These are phyloP conservation scores for Cydia splendana DNA, from an alignment of 1,140 invertebrate genomes.

Conservation along the genomic window DNA sequence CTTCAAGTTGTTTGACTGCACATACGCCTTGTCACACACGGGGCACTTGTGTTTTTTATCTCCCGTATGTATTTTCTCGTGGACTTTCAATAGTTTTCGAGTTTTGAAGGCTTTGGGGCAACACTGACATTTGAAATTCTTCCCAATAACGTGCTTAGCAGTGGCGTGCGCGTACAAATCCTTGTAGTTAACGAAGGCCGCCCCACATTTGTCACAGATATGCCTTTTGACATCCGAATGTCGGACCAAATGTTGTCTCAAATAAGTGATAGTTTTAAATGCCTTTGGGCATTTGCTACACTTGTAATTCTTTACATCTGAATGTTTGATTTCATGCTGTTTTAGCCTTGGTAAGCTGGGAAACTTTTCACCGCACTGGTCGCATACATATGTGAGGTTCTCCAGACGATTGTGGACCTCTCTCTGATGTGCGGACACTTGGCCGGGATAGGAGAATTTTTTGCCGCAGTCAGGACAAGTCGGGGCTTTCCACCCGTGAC, in stretches of 20 bases:
- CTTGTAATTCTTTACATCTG: constrained; percentile 69
- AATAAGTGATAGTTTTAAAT: constrained; percentile 34
- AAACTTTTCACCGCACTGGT: constrained; percentile 47
- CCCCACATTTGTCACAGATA: background rate
- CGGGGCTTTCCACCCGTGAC: constrained; percentile 34
- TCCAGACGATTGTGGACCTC: constrained; percentile 41
- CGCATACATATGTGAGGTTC: constrained; percentile 39
- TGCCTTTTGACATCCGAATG: background rate
- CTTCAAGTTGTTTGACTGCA: constrained; percentile 33
- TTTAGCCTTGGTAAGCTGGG: constrained; percentile 52
- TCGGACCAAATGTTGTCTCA: background rate
- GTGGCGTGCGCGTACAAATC: background rate
- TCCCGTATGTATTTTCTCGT: constrained; percentile 42
- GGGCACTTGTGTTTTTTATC: constrained; percentile 40
- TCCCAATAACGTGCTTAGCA: background rate
- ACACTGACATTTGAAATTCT: background rate
- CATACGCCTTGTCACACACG: constrained; percentile 40
- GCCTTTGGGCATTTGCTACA: constrained; percentile 28
- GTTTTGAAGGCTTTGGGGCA: constrained; percentile 2
- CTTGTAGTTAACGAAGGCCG: background rate
- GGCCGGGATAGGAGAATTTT: constrained; percentile 36
- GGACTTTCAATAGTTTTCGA: constrained; percentile 43
- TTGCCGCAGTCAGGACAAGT: constrained; percentile 35
- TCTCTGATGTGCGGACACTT: constrained; percentile 51
- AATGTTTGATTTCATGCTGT: constrained; percentile 72